These are phyloP conservation scores for Philonicus albiceps DNA, from an alignment of 2,888 invertebrate genomes.

Conservation along the genomic window DNA sequence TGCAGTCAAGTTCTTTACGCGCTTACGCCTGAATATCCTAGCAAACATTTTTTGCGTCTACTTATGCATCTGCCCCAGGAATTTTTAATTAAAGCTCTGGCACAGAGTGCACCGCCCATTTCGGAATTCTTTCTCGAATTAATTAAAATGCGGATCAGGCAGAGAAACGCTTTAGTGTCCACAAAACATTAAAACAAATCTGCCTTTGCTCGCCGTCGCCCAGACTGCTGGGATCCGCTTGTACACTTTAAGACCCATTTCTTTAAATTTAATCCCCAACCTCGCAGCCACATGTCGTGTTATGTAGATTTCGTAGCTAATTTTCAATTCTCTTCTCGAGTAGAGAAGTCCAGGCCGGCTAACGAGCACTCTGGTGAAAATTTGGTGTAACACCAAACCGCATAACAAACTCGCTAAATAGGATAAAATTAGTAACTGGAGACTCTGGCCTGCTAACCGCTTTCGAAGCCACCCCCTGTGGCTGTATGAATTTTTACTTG, in stretches of 20 bases:
- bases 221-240: background rate
- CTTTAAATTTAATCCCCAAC: background rate
- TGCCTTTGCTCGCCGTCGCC: background rate
- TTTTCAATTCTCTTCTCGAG: background rate
- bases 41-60: conserved; percentile 20
- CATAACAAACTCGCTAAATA: conserved; percentile 47
- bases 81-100: conserved; percentile 37
- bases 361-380: conserved; percentile 10
- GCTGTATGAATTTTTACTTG: conserved; percentile 31
- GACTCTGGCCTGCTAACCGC: conserved; percentile 20
- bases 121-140: conserved; percentile 14
- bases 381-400: conserved; percentile 48
- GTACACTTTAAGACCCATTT: background rate
- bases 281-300: conserved; percentile 16
- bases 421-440: conserved; percentile 48
- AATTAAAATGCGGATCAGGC: conserved; percentile 40
- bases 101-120: background rate
- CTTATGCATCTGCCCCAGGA: conserved; percentile 25
- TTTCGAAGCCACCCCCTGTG: conserved; percentile 1
- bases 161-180: background rate
- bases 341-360: background rate
- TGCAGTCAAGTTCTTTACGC: conserved; percentile 25
- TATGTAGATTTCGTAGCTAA: conserved; percentile 16
- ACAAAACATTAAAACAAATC: conserved; percentile 9
- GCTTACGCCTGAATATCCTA: background rate